phyloP scores from a whole-genome alignment of 2,113 vertebrate genomes.

The Sinocyclocheilus grahami region DNA sequence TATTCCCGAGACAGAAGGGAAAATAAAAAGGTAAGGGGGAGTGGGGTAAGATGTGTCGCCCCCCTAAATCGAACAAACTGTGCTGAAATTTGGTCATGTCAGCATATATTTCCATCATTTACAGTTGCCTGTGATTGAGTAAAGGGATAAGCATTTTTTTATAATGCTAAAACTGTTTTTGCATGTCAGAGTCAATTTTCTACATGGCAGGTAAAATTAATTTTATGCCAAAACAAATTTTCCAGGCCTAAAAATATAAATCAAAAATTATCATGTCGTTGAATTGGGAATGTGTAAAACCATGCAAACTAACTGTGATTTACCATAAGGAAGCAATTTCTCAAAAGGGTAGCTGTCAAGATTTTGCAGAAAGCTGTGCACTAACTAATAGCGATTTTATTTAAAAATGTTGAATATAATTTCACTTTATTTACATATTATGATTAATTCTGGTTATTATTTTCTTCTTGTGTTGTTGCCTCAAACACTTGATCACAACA shows the following conservation, averaged over 20 bases:
- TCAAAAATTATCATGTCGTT: neutral
- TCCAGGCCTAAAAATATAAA: slow-evolving; percentile 4
- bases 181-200: slow-evolving; percentile 6
- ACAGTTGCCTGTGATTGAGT: slow-evolving; percentile 1
- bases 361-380: neutral
- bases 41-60: neutral
- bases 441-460: no score
- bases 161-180: neutral
- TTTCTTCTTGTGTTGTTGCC: no score
- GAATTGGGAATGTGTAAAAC: neutral
- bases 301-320: neutral
- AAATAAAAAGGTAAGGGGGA: slow-evolving; percentile 1
- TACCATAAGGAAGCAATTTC: neutral
- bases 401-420: neutral
- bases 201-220: neutral
- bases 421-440: neutral
- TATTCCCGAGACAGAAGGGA: neutral
- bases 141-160: slow-evolving; percentile 5
- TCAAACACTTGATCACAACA: neutral
- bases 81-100: neutral
- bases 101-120: neutral
- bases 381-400: neutral
- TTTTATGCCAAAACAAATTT: slow-evolving; percentile 13
- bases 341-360: neutral
- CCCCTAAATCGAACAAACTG: neutral